phyloP scores from a whole-genome alignment of 2,797 vertebrate species.

The Phalloptychus januarius region DNA sequence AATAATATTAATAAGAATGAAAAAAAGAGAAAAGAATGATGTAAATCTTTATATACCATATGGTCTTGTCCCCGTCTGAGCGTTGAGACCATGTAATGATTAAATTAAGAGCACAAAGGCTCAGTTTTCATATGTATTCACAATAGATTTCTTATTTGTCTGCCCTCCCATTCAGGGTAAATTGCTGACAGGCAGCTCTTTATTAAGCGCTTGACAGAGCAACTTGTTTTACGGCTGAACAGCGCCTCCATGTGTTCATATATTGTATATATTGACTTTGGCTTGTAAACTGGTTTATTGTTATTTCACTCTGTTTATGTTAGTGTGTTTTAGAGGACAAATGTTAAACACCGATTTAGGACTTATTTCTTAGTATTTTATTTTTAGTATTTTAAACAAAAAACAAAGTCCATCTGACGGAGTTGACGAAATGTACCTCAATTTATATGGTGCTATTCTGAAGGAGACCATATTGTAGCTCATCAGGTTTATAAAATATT shows the following conservation, averaged over 20 bases:
- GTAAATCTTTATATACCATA: neutral
- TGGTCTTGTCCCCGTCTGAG: no score
- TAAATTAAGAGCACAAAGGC: neutral
- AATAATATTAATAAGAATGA: neutral
- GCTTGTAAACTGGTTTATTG: neutral
- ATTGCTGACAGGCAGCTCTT: neutral
- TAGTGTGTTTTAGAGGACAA: neutral
- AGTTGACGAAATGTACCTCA: no score
- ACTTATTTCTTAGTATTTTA: no score
- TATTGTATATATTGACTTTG: neutral
- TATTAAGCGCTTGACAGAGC: neutral
- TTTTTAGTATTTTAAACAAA: no score
- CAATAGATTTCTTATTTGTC: neutral
- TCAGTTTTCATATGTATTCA: neutral
- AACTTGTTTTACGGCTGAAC: conserved; percentile 26
- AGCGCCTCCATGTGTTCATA: conserved; percentile 61
- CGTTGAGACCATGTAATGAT: neutral
- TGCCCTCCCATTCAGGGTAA: neutral
- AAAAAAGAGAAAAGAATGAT: neutral
- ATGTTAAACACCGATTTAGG: neutral
- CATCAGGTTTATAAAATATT: no score
- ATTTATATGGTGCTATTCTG: no score
- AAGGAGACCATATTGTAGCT: no score
- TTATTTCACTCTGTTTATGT: neutral
- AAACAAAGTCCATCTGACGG: no score